Evolutionary conservation across 2,888 invertebrate species (phyloP).

Genomic region (Eupsilia transversa): DNA sequence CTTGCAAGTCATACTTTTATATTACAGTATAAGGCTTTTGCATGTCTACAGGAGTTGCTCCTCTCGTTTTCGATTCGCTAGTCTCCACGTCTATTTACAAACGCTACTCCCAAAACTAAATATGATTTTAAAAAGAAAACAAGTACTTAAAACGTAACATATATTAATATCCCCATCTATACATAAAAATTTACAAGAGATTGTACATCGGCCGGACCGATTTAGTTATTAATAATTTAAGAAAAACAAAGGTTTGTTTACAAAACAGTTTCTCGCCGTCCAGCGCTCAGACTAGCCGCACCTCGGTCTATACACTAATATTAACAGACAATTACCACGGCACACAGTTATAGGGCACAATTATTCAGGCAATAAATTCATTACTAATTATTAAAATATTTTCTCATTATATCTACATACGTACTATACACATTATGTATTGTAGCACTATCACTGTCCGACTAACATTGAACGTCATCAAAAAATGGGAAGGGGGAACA

Average conservation of each 20-base stretch:
- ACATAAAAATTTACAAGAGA: slow-evolving; percentile 89
- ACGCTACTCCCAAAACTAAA: slow-evolving; percentile 74
- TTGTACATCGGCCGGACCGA: slow-evolving; percentile 85
- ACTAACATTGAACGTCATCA: slow-evolving; percentile 74
- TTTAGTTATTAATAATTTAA: slow-evolving; percentile 82
- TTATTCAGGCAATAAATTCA: slow-evolving; percentile 83
- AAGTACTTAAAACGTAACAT: slow-evolving; percentile 83
- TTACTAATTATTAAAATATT: slow-evolving; percentile 73
- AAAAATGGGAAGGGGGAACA: slow-evolving; percentile 63
- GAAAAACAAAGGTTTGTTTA: slow-evolving; percentile 71
- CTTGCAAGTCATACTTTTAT: slow-evolving; percentile 82
- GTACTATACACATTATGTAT: slow-evolving; percentile 80
- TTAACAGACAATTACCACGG: slow-evolving; percentile 77
- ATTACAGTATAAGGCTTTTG: slow-evolving; percentile 88
- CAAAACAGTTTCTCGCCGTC: slow-evolving; percentile 69
- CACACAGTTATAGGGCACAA: slow-evolving; percentile 86
- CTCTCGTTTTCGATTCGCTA: slow-evolving; percentile 70
- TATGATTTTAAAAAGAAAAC: slow-evolving; percentile 79
- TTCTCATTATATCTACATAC: slow-evolving; percentile 77
- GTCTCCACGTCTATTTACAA: slow-evolving; percentile 78
- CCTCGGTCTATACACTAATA: slow-evolving; percentile 71
- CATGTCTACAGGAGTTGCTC: slow-evolving; percentile 80
- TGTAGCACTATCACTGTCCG: slow-evolving; percentile 84
- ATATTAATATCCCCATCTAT: slow-evolving; percentile 90
- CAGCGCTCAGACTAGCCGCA: slow-evolving; percentile 70